Percentiles rank a stretch among this genome's conserved stretches.
Conservation (phyloP, 2,113 vertebrate genomes). For the Ochotona curzoniae region DNA sequence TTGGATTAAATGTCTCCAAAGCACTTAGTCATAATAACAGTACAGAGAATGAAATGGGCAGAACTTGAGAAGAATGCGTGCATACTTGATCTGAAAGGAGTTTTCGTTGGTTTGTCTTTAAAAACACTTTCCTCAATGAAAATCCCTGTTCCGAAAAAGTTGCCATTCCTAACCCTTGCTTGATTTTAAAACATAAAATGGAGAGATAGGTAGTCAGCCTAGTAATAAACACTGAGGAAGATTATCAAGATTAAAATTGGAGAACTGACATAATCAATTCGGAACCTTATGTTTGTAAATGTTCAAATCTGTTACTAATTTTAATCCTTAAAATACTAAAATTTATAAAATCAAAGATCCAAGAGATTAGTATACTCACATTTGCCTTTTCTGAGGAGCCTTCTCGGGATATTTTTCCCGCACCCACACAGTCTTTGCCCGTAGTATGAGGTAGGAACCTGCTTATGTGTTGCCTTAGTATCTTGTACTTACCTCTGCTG, state of each 20-base stretch:
- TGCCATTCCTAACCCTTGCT: conserved; percentile 31
- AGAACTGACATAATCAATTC: conserved; percentile 37
- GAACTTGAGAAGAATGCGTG: not conserved
- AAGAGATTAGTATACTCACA: not conserved
- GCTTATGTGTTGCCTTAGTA: not conserved
- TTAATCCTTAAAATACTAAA: conserved; percentile 18
- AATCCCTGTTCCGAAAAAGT: not conserved
- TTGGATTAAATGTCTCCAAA: not conserved
- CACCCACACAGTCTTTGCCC: not conserved
- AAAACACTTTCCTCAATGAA: not conserved
- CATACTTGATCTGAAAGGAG: not conserved
- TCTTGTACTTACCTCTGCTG: not conserved
- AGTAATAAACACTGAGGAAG: not conserved
- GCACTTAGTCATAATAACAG: not conserved
- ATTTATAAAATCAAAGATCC: conserved; percentile 15
- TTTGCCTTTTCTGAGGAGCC: not conserved
- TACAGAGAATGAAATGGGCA: not conserved
- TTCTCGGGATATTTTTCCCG: not conserved
- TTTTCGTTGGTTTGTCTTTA: conserved; percentile 19
- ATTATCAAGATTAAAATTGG: conserved; percentile 41
- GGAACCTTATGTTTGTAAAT: not conserved
- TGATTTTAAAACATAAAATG: conserved; percentile 12
- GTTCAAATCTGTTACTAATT: conserved; percentile 10
- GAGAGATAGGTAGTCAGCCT: not conserved
- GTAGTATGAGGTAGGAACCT: not conserved